Evolutionary conservation across 64 coral and sea anemone genomes (phyloP).

Genomic region (Montipora cactus): DNA sequence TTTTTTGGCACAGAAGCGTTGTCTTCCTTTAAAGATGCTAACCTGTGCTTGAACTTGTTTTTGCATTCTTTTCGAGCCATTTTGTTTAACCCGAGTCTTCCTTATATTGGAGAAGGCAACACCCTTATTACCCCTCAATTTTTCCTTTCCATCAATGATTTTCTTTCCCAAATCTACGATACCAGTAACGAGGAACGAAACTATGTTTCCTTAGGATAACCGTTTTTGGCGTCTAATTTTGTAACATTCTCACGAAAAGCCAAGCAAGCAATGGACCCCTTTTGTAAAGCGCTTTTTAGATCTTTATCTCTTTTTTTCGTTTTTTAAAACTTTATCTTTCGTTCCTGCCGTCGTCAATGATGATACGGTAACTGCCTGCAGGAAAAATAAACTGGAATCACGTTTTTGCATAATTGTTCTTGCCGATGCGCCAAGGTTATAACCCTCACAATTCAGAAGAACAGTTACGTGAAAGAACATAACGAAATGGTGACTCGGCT

Average conservation of each 20-base stretch:
- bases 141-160: neutral
- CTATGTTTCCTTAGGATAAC: neutral
- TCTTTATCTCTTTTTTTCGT: no score
- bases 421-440: no score
- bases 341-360: neutral
- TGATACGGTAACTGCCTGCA: no score
- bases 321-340: neutral
- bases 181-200: neutral
- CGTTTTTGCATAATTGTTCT: no score
- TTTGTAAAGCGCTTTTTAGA: neutral
- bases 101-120: neutral
- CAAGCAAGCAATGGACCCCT: neutral
- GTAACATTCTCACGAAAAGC: neutral
- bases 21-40: neutral
- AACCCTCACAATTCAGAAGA: no score
- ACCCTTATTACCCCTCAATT: neutral
- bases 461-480: no score
- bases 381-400: no score
- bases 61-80: neutral
- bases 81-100: neutral
- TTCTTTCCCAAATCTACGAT: neutral
- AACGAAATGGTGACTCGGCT: no score
- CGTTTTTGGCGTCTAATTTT: no score
- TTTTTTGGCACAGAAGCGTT: neutral
- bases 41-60: neutral